Evolutionary conservation across 2,888 invertebrate genomes (phyloP).

Genomic region (Rhopalosiphum nymphaeae): DNA sequence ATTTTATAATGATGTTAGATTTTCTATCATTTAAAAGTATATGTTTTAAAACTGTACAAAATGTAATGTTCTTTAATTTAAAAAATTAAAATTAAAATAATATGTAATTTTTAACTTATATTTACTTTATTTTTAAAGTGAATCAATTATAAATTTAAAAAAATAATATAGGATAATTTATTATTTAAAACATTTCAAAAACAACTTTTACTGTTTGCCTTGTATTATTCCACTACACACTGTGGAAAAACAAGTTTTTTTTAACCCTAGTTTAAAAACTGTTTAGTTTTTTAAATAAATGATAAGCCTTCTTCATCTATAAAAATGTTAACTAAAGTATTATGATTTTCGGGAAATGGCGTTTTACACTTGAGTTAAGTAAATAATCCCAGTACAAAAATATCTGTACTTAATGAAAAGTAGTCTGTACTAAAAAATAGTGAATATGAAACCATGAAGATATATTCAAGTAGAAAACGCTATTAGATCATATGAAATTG

Average conservation of each 20-base stretch:
- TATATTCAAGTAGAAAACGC: neutral
- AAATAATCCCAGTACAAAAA: neutral
- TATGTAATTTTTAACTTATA: neutral
- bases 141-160: neutral
- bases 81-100: neutral
- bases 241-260: neutral
- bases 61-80: neutral
- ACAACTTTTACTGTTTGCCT: neutral
- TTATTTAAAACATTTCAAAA: conserved; percentile 4
- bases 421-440: neutral
- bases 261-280: conserved; percentile 3
- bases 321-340: conserved; percentile 1
- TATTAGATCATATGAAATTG: neutral
- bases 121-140: neutral
- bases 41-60: neutral
- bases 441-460: neutral
- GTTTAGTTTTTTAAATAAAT: neutral
- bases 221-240: too few relatives aligned
- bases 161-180: neutral
- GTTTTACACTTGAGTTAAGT: neutral
- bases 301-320: neutral
- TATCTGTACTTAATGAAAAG: neutral
- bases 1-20: neutral
- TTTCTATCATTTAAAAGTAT: neutral
- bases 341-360: neutral